Evolutionary conservation across 2,888 invertebrate species (phyloP), one percentile per base, ranked within the genome.

Genomic region (Fabriciana adippe): DNA sequence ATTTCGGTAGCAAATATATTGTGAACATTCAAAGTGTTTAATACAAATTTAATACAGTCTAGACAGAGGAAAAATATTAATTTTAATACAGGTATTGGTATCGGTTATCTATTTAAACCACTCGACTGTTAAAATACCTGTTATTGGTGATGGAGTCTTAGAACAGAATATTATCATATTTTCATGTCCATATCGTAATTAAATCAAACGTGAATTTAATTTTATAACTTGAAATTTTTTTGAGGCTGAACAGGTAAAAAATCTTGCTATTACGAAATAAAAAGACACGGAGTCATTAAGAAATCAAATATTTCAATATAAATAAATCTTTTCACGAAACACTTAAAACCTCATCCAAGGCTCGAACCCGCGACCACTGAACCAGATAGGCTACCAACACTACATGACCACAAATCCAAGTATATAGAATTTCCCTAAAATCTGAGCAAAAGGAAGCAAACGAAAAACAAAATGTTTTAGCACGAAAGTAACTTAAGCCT

Each of bases 401-500:
- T 11, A 41, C 35, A 41, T 41, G 35, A 41, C 35, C 35, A 11
- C 35, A 41, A 41, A 41, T 41, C 35, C 64, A 65, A 50, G 66
- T 64, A 66, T 64, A 65, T 64, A 57, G 65, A 67, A 57, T 69
- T 66, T 68, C 67, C 61, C 67, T 66, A 68, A 66, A 66, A 61
- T 62, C 59, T 63, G 45, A 59, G 62, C 55, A 72, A 73, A 69
- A 55, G 56, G 55, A 70, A 59, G 60, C 50, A 64, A 66, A 69
- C 61, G 62, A 63, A 74, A 75, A 73, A 69, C 62, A 72, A 73
- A 72, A 71, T 35, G 61, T 64, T 63, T 68, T 70, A 73, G 78
- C 84, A 85, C 79, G 81, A 80, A 76, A 80, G 88, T 82, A 90
- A 89, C 78, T 74, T 73, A 85, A 90, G 82, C 85, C 76, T 74